Conservation (phyloP, 2,113 vertebrate genomes). For the Phylloscopus whistleri region DNA sequence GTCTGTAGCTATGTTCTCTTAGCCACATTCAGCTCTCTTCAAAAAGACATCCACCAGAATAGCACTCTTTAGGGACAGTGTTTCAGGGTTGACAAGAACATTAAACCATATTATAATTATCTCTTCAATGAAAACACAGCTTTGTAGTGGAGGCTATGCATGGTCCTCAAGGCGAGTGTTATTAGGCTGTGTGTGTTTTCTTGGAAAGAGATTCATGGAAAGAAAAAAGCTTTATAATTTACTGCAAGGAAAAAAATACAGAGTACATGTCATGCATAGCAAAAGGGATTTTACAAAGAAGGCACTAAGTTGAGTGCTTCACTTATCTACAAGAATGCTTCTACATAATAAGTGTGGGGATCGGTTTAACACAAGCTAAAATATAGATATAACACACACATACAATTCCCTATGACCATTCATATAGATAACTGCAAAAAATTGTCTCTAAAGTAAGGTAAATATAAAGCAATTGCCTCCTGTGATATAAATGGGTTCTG, state of each 20-base stretch:
- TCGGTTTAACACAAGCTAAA: conserved; percentile 41
- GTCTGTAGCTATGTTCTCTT: background rate
- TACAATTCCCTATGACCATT: conserved; percentile 11
- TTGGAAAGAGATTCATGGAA: conserved; percentile 55
- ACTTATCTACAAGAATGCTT: conserved; percentile 58
- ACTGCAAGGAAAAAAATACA: conserved; percentile 43
- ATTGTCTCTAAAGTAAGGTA: conserved; percentile 15
- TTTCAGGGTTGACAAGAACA: conserved; percentile 64
- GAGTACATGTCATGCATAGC: conserved; percentile 62
- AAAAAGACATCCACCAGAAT: conserved; percentile 47
- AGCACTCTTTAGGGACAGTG: conserved; percentile 48
- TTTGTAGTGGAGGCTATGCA: conserved; percentile 48
- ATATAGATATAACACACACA: conserved; percentile 17
- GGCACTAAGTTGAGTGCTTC: conserved; percentile 60
- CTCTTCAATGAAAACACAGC: conserved; percentile 60
- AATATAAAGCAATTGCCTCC: conserved; percentile 46
- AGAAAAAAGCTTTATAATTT: conserved; percentile 67
- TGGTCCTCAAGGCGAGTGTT: conserved; percentile 36
- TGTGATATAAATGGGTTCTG: conserved; percentile 6
- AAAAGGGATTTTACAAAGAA: conserved; percentile 66
- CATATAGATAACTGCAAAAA: conserved; percentile 43
- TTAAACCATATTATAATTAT: conserved; percentile 70
- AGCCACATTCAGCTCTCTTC: conserved; percentile 47
- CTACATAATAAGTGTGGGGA: conserved; percentile 16
- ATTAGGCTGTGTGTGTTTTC: conserved; percentile 61